These are phyloP conservation scores for Alloscopus bannaensis DNA, from an alignment of 2,888 invertebrate genomes.

Conservation along the genomic window DNA sequence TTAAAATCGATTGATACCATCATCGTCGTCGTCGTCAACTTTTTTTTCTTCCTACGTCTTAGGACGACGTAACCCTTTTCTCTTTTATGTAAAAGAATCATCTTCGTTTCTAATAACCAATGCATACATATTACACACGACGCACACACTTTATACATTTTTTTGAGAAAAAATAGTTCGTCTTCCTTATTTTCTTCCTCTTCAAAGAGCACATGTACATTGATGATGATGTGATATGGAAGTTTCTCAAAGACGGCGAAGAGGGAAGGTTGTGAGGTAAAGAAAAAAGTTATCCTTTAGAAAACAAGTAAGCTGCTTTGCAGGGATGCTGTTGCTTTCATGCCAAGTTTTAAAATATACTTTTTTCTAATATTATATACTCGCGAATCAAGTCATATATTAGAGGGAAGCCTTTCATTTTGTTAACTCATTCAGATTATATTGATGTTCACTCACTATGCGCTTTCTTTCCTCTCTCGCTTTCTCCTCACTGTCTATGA, in stretches of 20 bases:
- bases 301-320: slow-evolving; percentile 57
- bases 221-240: slow-evolving; percentile 32
- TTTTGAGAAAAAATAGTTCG: slow-evolving; percentile 15
- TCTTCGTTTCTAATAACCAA: slow-evolving; percentile 56
- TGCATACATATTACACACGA: slow-evolving; percentile 6
- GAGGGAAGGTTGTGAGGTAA: too few species aligned
- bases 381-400: not conserved
- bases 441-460: slow-evolving; percentile 19
- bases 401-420: slow-evolving; percentile 46
- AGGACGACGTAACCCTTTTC: slow-evolving; percentile 30
- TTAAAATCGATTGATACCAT: slow-evolving; percentile 65
- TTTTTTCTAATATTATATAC: slow-evolving; percentile 51
- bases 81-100: slow-evolving; percentile 50
- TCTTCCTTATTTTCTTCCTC: slow-evolving; percentile 46
- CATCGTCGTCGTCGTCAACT: slow-evolving; percentile 50
- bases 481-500: slow-evolving; percentile 52
- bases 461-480: slow-evolving; percentile 36
- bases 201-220: slow-evolving; percentile 49
- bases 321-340: slow-evolving; percentile 30
- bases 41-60: slow-evolving; percentile 8
- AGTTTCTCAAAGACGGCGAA: slow-evolving; percentile 34
- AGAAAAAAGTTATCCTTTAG: slow-evolving; percentile 28
- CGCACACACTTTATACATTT: not conserved
- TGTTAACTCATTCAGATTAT: slow-evolving; percentile 35
- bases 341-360: slow-evolving; percentile 55